Conservation (phyloP, 23 tunicate genomes). For the Ciona savignyi region DNA sequence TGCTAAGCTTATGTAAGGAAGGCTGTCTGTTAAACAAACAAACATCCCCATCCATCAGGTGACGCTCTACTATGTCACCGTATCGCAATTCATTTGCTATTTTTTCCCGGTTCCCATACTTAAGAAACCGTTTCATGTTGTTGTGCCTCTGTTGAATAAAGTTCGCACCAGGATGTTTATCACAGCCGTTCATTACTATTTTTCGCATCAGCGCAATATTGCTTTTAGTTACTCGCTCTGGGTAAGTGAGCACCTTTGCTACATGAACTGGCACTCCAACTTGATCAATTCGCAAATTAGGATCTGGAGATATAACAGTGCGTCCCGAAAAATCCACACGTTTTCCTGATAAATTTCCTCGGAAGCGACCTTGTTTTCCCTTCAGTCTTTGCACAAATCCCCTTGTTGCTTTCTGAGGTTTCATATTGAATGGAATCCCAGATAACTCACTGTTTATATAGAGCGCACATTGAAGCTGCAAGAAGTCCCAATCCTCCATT, state of each 20-base stretch:
- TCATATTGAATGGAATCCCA: conserved; percentile 82
- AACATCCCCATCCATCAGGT: conserved; percentile 94
- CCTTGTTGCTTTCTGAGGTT: conserved; percentile 80
- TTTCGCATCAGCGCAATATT: conserved; percentile 69
- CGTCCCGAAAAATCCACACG: conserved; percentile 93
- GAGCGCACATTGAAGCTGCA: conserved; percentile 75
- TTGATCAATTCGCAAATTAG: conserved; percentile 87
- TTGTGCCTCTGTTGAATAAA: conserved; percentile 73
- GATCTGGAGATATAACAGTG: conserved; percentile 98
- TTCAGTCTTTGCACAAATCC: conserved; percentile 88
- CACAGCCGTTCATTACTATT: conserved; percentile 78
- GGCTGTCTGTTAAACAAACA: conserved; percentile 95
- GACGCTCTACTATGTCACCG: conserved; percentile 91
- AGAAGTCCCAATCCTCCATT: conserved; percentile 94
- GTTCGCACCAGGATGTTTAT: conserved; percentile 92
- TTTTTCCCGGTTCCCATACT: conserved; percentile 82
- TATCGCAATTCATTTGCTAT: conserved; percentile 53
- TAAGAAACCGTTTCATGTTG: conserved; percentile 73
- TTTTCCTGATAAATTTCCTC: conserved; percentile 90
- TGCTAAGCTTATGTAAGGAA: conserved; percentile 88
- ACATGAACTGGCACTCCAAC: conserved; percentile 96
- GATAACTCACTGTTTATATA: conserved; percentile 85
- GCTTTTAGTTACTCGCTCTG: conserved; percentile 80
- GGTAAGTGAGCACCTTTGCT: conserved; percentile 90
- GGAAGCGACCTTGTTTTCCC: conserved; percentile 97